phyloP scores from a whole-genome alignment of 1,140 invertebrate genomes.

The Zaprionus africanus region DNA sequence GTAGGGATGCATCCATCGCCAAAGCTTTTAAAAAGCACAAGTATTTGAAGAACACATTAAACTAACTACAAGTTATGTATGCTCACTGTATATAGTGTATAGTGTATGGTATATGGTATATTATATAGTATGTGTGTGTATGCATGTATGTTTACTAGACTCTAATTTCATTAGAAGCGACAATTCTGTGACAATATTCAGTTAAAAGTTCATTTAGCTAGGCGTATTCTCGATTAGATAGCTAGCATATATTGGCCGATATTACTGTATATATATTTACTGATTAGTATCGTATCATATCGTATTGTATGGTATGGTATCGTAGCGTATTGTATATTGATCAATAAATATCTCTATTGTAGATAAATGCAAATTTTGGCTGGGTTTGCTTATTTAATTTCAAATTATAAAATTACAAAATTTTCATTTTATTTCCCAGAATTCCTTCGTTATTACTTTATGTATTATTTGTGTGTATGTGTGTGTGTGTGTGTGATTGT shows the following conservation, averaged over 20 bases:
- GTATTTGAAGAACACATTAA: conserved; percentile 25
- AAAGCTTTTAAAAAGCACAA: conserved; percentile 72
- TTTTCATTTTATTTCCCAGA: conserved; percentile 16
- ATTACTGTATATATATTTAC: conserved; percentile 8
- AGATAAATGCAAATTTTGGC: conserved; percentile 81
- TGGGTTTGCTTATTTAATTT: conserved; percentile 57
- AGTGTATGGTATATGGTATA: conserved; percentile 9
- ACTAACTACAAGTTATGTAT: conserved; percentile 25
- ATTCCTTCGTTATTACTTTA: conserved; percentile 29
- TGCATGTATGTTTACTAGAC: conserved; percentile 49
- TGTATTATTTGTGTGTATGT: conserved; percentile 5
- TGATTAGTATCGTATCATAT: conserved; percentile 24
- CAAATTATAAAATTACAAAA: conserved; percentile 36
- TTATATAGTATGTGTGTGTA: conserved; percentile 21
- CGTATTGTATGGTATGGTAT: conserved; percentile 45
- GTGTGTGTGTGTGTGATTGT: conserved; percentile 35
- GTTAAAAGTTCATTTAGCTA: conserved; percentile 60
- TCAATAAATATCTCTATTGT: conserved; percentile 77
- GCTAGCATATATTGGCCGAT: conserved; percentile 36
- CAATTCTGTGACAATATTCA: conserved; percentile 28
- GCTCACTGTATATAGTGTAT: conserved; percentile 20
- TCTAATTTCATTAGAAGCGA: conserved; percentile 76
- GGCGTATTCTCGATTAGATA: conserved; percentile 52
- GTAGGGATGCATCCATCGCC: conserved; percentile 58
- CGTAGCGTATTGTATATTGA: conserved; percentile 52